A percentile compares a stretch with the other conserved stretches of the same genome.
These are phyloP conservation scores for Adelges cooleyi DNA, from an alignment of 1,140 invertebrate genomes.

Conservation along the genomic window DNA sequence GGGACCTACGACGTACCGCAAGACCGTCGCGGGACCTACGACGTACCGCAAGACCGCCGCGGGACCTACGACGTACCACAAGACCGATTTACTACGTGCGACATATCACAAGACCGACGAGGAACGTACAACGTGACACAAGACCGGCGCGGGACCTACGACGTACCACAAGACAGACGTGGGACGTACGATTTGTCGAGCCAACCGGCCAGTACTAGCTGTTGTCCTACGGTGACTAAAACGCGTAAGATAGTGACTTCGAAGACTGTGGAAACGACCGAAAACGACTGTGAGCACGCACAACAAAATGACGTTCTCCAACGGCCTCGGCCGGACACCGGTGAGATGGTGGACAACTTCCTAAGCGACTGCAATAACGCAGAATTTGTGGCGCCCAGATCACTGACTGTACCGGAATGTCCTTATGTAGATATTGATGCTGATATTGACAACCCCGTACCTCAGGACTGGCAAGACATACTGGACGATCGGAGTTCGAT, in stretches of 20 bases:
- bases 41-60: too few relatives aligned
- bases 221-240: too few relatives aligned
- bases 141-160: neutral
- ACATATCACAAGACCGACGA: neutral
- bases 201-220: too few relatives aligned
- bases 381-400: neutral
- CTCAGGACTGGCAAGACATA: neutral
- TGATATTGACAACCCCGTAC: neutral
- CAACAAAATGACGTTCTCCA: neutral
- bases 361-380: neutral
- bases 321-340: neutral
- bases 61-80: too few relatives aligned
- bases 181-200: neutral
- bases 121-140: neutral
- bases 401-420: neutral
- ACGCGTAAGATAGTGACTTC: too few relatives aligned
- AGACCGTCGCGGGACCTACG: neutral
- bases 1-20: neutral
- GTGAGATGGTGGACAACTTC: neutral
- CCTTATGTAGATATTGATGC: neutral
- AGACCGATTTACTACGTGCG: too few relatives aligned
- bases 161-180: neutral
- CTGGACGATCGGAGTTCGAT: neutral
- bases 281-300: neutral
- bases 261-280: too few relatives aligned